These are phyloP conservation scores for Morphnarchus princeps DNA, from an alignment of 2,113 vertebrate genomes.

Conservation along the genomic window DNA sequence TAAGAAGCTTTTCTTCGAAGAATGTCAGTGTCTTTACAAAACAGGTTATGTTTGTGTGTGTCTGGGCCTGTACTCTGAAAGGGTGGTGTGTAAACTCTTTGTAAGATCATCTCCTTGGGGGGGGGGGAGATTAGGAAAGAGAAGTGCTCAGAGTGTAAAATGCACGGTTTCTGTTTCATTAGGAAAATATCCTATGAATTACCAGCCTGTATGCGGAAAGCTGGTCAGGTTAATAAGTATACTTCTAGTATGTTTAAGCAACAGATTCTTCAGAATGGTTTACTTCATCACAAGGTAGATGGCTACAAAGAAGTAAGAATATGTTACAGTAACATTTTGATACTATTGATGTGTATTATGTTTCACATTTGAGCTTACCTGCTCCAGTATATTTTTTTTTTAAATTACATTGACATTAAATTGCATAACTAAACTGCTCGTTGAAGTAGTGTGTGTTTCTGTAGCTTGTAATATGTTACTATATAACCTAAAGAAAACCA, in stretches of 20 bases:
- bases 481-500: not conserved
- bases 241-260: not conserved
- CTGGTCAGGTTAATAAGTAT: not conserved
- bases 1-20: not conserved
- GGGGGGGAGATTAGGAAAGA: not conserved
- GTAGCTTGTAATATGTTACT: not conserved
- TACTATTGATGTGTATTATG: not conserved
- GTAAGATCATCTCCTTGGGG: fast-evolving
- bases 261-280: not conserved
- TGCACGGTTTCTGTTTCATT: not conserved
- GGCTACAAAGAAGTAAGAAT: not conserved
- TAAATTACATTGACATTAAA: not conserved
- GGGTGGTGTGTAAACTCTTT: not conserved
- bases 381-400: not conserved
- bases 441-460: not conserved
- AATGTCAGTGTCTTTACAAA: not conserved
- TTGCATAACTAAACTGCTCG: not conserved
- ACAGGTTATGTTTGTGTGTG: not conserved
- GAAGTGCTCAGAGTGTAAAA: not conserved
- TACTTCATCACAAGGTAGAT: not conserved
- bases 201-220: no score
- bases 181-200: not conserved
- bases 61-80: not conserved
- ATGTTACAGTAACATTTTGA: not conserved
- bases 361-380: not conserved